A percentile compares a stretch with the other conserved stretches of the same genome.
These are phyloP conservation scores for Gnathonemus longibarbis DNA, from an alignment of 2,113 vertebrate genomes.

Conservation along the genomic window DNA sequence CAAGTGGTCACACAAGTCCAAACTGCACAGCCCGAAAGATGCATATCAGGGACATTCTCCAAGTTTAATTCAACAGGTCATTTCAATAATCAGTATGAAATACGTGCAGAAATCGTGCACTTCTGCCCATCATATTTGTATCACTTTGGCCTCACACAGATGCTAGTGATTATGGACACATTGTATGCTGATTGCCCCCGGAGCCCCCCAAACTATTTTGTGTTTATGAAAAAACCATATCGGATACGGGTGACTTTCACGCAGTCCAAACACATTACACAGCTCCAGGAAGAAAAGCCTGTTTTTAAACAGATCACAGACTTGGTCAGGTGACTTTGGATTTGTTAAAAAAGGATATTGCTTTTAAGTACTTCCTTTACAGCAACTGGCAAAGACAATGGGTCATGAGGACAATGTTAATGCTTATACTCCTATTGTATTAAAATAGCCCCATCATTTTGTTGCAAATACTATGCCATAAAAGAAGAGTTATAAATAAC, in stretches of 20 bases:
- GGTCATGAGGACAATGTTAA: background rate
- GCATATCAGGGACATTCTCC: background rate
- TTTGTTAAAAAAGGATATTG: background rate
- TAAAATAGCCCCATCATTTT: background rate
- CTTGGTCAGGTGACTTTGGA: constrained; percentile 1
- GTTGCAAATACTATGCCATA: background rate
- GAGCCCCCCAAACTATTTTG: constrained; percentile 23
- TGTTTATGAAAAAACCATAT: constrained; percentile 25
- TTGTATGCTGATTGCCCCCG: constrained; percentile 47
- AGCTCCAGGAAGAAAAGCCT: background rate
- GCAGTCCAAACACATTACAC: constrained; percentile 23
- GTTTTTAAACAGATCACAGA: background rate
- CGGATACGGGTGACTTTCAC: constrained; percentile 12
- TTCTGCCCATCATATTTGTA: constrained; percentile 32
- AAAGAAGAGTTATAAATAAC: background rate
- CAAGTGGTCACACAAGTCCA: background rate
- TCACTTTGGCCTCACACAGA: constrained; percentile 47
- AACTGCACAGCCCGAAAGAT: background rate
- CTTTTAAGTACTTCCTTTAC: background rate
- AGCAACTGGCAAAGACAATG: background rate
- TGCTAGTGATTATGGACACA: constrained; percentile 54
- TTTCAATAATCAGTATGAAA: constrained; percentile 1
- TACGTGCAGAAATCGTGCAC: background rate
- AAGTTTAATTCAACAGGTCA: background rate
- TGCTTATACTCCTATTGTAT: background rate